Evolutionary conservation across 2,888 invertebrate species (phyloP), one percentile per base, ranked within the genome.

Genomic region (Chrysopilus asiliformis): DNA sequence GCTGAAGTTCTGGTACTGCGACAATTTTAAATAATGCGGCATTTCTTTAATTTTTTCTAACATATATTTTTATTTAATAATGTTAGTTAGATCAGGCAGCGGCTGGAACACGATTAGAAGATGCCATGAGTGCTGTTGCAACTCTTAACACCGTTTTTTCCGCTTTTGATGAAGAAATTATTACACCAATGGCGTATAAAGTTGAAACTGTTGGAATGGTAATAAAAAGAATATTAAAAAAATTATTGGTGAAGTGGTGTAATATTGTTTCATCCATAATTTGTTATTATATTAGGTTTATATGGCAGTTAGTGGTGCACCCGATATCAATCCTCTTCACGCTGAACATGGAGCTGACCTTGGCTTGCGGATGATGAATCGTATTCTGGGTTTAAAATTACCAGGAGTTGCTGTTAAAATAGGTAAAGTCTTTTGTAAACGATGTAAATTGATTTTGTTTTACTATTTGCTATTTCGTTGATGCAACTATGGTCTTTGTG

Each of bases 201-300:
- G 90, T 91, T 40, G 91, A 91, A 66, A 91, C 91, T 0, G 85
- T 91, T 2, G 91, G 90, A n/a, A 81, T 79, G 57, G 76, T 79
- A 36, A 18, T n/a, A n/a, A n/a, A n/a, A n/a, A n/a, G n/a, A n/a
- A n/a, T n/a, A n/a, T n/a, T n/a, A n/a, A n/a, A n/a, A n/a, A n/a
- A n/a, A n/a, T n/a, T n/a, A n/a, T n/a, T n/a, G n/a, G n/a, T n/a
- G n/a, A n/a, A n/a, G n/a, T n/a, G n/a, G n/a, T n/a, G n/a, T n/a
- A n/a, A n/a, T n/a, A n/a, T n/a, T n/a, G n/a, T n/a, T n/a, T n/a
- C n/a, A n/a, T 34, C 10, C 20, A 25, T 32, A 17, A 4, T 34
- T 22, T 27, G 33, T 27, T 32, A 30, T 32, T 26, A 9, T 30
- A 30, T 26, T 7, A 70, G 14, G 68, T 74, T 32, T 91, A 91